phyloP scores from a whole-genome alignment of 2,113 vertebrate species.

The Ornithorhynchus anatinus region DNA sequence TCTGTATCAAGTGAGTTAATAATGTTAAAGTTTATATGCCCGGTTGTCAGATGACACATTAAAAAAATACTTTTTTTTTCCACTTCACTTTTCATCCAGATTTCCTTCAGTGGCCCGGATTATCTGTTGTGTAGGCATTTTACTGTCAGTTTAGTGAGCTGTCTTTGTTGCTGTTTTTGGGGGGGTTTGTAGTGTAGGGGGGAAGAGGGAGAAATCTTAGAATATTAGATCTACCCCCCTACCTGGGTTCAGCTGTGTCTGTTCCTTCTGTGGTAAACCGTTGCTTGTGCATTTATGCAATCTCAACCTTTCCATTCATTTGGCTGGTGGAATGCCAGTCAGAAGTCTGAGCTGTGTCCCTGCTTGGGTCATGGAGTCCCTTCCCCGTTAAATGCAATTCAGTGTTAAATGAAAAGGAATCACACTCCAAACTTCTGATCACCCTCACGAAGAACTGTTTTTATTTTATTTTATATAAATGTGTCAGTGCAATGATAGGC shows the following conservation, averaged over 20 bases:
- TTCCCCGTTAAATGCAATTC: conserved; percentile 43
- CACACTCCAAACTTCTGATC: no score
- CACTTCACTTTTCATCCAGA: conserved; percentile 32
- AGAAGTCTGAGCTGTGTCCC: conserved; percentile 30
- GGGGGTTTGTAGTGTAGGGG: neutral
- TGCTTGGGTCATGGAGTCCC: conserved; percentile 39
- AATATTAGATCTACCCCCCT: neutral
- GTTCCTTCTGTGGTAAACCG: conserved; percentile 45
- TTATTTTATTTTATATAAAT: no score
- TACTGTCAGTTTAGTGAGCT: neutral
- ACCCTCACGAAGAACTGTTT: no score
- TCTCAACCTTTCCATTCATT: conserved; percentile 45
- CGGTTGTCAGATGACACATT: conserved; percentile 24
- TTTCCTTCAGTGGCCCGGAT: neutral
- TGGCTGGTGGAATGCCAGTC: conserved; percentile 56
- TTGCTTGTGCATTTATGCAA: conserved; percentile 40
- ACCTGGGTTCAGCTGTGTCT: conserved; percentile 28
- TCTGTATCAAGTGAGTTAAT: conserved; percentile 34
- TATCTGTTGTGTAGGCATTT: neutral
- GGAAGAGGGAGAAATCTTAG: no score
- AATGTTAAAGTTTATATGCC: conserved; percentile 14
- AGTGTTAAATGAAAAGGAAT: conserved; percentile 44
- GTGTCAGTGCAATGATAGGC: no score
- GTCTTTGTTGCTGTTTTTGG: neutral
- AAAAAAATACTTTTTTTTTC: conserved; percentile 6